These are phyloP conservation scores for Onchidella celtica DNA, from an alignment of 2,888 invertebrate genomes.

Conservation along the genomic window DNA sequence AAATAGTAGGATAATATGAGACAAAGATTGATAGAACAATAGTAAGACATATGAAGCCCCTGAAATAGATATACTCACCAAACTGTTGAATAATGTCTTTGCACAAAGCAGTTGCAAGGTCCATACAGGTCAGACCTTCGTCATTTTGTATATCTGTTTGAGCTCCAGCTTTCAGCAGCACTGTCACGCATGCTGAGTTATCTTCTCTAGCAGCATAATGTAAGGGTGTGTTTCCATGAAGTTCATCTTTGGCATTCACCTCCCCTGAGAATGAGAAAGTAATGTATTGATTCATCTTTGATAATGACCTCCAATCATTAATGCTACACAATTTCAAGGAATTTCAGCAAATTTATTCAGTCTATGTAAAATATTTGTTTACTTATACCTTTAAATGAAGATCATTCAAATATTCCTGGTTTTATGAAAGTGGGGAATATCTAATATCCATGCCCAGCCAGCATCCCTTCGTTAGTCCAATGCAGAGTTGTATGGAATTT, in stretches of 20 bases:
- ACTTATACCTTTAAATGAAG: too few relatives aligned
- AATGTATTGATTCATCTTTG: too few relatives aligned
- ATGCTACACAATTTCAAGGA: too few relatives aligned
- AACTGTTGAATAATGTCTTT: conserved; percentile 61
- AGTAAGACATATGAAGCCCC: background rate
- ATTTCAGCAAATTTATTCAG: too few relatives aligned
- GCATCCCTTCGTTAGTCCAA: too few relatives aligned
- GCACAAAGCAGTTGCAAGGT: conserved; percentile 68
- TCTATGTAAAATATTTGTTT: too few relatives aligned
- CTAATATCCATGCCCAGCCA: too few relatives aligned
- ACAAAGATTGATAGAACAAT: background rate
- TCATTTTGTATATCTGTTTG: conserved; percentile 61
- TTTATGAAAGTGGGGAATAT: too few relatives aligned
- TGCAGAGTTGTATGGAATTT: too few relatives aligned
- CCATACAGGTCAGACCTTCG: conserved; percentile 64
- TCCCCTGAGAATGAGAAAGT: conserved; percentile 61
- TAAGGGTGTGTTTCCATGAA: conserved; percentile 68
- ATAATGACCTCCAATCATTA: too few relatives aligned
- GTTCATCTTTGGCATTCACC: conserved; percentile 69
- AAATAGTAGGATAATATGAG: background rate
- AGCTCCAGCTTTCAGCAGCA: conserved; percentile 68
- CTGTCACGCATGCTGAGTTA: conserved; percentile 67
- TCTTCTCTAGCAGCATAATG: conserved; percentile 74
- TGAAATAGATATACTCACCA: conserved; percentile 58
- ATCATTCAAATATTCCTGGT: too few relatives aligned